Evolutionary conservation across 2,797 vertebrate species (phyloP), one percentile per base, ranked within the genome.

Genomic region (Margarornis squamiger): DNA sequence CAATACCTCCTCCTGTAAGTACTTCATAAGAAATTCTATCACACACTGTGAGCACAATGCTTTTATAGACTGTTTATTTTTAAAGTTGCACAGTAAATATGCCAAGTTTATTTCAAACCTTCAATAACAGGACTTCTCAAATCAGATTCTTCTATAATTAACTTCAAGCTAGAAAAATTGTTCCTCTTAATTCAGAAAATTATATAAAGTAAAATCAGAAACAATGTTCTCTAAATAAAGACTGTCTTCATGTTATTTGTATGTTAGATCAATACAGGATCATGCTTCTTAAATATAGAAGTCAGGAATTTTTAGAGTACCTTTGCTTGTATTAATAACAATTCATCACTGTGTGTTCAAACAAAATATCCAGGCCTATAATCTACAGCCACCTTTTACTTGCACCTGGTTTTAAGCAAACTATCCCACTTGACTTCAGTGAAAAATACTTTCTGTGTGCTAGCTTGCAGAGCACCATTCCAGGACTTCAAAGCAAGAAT

Each of bases 401-500:
- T 78, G 48, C 71, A 93, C 83, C 88, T 93, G 76, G 43, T 88
- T 96, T 95, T 62, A 94, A 92, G 85, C 46, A 92, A 95, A 81
- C 46, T 34, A 83, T 58, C 54, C 54, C 86, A 90, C 76, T 92
- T 88, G 73, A 95, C 70, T 96, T 88, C 46, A 78, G 79, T 70
- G 66, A 95, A 95, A 95, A 94, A 81, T 73, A 94, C 63, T 86
- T 95, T 83, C 49, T 94, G 39, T n/a, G 11, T 66, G 88, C 73
- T 90, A 94, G 92, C 92, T 95, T 93, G 62, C 90, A 90, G 90
- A 93, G 79, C 39, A 93, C 66, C 58, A 63, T 67, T 88, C 51
- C 34, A 86, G 55, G 66, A 96, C 95, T 95, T 97, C 96, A 97
- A 97, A 97, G 96, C 62, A 92, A 93, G 92, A 96, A 93, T 92